A percentile compares a stretch with the other conserved stretches of the same genome.
Conservation (phyloP, 2,888 invertebrate species). For the Isoperla grammatica region DNA sequence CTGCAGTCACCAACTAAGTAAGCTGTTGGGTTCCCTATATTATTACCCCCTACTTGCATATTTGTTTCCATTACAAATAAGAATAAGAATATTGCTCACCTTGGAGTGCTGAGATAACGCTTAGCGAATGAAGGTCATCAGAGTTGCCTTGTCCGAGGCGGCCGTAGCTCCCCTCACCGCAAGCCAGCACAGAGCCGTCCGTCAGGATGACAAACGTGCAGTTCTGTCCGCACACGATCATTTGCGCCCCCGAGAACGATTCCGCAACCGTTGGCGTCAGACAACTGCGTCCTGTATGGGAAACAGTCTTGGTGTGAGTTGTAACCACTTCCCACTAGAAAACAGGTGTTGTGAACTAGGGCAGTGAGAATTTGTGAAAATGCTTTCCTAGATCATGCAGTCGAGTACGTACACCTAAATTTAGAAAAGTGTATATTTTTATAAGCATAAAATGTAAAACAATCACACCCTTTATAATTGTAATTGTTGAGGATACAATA, state of each 20-base stretch:
- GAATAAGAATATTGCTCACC: conserved; percentile 33
- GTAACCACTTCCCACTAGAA: no score
- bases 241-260: conserved; percentile 48
- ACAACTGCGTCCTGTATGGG: conserved; percentile 43
- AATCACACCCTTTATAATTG: no score
- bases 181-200: conserved; percentile 56
- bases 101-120: conserved; percentile 54
- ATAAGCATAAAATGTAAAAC: no score
- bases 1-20: no score
- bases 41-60: no score
- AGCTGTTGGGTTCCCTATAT: no score
- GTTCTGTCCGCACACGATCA: conserved; percentile 60
- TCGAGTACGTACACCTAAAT: no score
- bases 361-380: not conserved
- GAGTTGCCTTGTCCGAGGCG: conserved; percentile 58
- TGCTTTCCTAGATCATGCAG: no score
- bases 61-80: no score
- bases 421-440: no score
- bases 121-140: conserved; percentile 54
- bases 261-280: conserved; percentile 45
- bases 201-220: conserved; percentile 58
- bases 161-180: conserved; percentile 61
- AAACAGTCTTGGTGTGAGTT: no score
- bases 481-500: no score
- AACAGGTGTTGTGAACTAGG: not conserved